Conservation (phyloP, 2,888 invertebrate genomes). For the Dromius quadrimaculatus region DNA sequence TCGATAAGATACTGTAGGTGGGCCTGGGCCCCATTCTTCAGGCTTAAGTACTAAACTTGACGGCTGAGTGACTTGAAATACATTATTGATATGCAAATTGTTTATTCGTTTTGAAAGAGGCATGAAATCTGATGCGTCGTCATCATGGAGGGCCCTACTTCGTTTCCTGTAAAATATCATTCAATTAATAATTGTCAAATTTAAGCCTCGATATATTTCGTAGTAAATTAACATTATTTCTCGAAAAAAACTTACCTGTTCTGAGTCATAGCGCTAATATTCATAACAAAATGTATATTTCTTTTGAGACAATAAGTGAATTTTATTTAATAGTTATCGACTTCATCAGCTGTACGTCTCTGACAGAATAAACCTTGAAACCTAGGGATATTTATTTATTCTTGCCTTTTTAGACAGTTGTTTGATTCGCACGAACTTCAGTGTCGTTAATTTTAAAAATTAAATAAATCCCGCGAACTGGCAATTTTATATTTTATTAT, state of each 20-base stretch:
- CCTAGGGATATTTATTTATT: no score
- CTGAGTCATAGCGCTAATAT: conserved; percentile 39
- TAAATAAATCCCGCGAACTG: no score
- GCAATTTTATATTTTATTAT: no score
- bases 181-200: background rate
- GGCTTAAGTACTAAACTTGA: conserved; percentile 52
- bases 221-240: background rate
- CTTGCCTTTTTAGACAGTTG: no score
- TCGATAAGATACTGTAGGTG: conserved; percentile 55
- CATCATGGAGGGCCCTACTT: conserved; percentile 76
- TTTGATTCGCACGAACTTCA: no score
- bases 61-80: conserved; percentile 59
- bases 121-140: conserved; percentile 82
- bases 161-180: conserved; percentile 75
- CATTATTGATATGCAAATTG: conserved; percentile 84
- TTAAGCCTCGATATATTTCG: background rate
- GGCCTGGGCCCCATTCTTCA: conserved; percentile 62
- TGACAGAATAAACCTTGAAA: no score
- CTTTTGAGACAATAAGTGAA: no score
- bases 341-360: no score
- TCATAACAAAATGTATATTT: conserved; percentile 7
- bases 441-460: no score
- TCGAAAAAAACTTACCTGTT: conserved; percentile 40
- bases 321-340: no score
- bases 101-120: conserved; percentile 92